These are phyloP conservation scores for Bombus polaris DNA, from an alignment of 1,140 invertebrate genomes.

Conservation along the genomic window DNA sequence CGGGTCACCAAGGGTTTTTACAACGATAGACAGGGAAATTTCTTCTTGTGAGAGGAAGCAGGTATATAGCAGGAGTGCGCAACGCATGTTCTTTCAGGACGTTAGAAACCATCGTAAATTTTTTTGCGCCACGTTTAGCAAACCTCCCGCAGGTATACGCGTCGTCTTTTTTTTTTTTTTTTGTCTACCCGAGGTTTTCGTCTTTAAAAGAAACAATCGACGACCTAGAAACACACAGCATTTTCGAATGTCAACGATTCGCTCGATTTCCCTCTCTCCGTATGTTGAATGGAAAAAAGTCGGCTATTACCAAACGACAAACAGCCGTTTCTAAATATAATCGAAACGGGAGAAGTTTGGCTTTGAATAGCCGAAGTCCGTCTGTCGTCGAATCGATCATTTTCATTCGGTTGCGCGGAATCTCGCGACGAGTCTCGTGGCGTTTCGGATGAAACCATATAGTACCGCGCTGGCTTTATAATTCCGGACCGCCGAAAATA, in stretches of 20 bases:
- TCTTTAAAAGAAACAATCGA: not conserved
- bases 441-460: constrained; percentile 38
- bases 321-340: constrained; percentile 62
- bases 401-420: constrained; percentile 50
- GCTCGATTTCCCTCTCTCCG: too few relatives aligned
- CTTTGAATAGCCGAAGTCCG: constrained; percentile 68
- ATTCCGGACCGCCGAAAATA: constrained; percentile 56
- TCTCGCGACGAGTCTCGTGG: constrained; percentile 30
- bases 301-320: not conserved
- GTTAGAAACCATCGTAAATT: constrained; percentile 34
- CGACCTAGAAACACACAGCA: not conserved
- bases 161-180: not conserved
- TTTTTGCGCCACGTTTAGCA: constrained; percentile 24
- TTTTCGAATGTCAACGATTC: too few relatives aligned
- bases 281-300: rapidly evolving
- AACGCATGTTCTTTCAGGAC: constrained; percentile 6
- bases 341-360: constrained; percentile 23
- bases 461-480: constrained; percentile 21
- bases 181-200: not conserved
- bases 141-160: constrained; percentile 30
- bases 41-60: constrained; percentile 7
- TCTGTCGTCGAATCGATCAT: constrained; percentile 76
- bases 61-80: constrained; percentile 5
- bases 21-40: constrained; percentile 38
- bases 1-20: constrained; percentile 46